Percentiles rank a stretch among this genome's conserved stretches.
Evolutionary conservation across 2,113 vertebrate species (phyloP).

Genomic region (Anarhynchus alexandrinus): DNA sequence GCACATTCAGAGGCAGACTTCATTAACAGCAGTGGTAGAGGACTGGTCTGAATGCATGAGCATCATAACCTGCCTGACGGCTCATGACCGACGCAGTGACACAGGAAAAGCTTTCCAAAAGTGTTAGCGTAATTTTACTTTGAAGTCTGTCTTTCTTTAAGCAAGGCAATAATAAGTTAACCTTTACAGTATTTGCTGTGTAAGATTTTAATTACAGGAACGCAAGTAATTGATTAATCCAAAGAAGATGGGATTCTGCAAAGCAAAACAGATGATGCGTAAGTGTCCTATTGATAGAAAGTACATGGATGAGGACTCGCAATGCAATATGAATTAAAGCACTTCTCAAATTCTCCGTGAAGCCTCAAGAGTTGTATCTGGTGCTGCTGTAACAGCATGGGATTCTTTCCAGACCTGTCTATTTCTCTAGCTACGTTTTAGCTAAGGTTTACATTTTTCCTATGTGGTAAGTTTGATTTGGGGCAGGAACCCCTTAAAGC

Average conservation of each 20-base stretch:
- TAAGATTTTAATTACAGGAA: not conserved
- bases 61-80: not conserved
- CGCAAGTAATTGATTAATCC: not conserved
- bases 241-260: not conserved
- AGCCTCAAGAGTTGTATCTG: not conserved
- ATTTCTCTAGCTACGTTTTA: not conserved
- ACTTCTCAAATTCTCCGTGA: not conserved
- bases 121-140: not conserved
- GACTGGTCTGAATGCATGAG: not conserved
- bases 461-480: not conserved
- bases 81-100: accelerated
- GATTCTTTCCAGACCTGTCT: not conserved
- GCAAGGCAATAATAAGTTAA: not conserved
- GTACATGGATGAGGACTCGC: not conserved
- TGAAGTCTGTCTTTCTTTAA: not conserved
- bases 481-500: not conserved
- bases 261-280: accelerated
- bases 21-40: not conserved
- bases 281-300: not conserved
- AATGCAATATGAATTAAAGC: not conserved
- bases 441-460: not conserved
- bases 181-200: not conserved
- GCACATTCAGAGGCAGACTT: not conserved
- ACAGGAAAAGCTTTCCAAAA: not conserved
- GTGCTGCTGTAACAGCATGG: not conserved